Evolutionary conservation across 2,113 vertebrate species (phyloP).

Genomic region (Epinephelus cyanopodus): DNA sequence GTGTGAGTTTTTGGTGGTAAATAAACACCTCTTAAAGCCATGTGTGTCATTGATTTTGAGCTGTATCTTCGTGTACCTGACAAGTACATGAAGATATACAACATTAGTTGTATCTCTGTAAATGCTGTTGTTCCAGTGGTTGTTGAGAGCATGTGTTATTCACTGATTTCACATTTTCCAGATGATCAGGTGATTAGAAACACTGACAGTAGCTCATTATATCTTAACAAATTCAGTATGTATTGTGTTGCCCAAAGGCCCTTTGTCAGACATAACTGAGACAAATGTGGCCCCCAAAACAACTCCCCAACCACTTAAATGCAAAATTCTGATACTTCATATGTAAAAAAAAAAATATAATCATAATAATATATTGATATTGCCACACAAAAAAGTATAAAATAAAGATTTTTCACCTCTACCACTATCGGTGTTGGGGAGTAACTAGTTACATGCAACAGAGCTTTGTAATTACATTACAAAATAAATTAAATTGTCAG

Average conservation of each 20-base stretch:
- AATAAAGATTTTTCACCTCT: too few relatives aligned
- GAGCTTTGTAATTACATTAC: too few relatives aligned
- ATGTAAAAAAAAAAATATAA: too few relatives aligned
- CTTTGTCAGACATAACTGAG: not conserved
- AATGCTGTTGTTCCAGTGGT: not conserved
- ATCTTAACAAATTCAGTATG: not conserved
- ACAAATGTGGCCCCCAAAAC: not conserved
- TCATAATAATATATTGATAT: too few relatives aligned
- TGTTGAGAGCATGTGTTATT: not conserved
- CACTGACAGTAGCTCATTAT: not conserved
- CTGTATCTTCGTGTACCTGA: not conserved
- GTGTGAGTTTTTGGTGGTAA: constrained; percentile 65
- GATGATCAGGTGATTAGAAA: not conserved
- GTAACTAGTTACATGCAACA: too few relatives aligned
- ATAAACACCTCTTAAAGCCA: constrained; percentile 70
- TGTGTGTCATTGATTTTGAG: constrained; percentile 5
- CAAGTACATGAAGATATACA: not conserved
- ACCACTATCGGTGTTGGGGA: too few relatives aligned
- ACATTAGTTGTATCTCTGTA: not conserved
- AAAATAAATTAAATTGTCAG: too few relatives aligned
- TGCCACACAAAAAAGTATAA: too few relatives aligned
- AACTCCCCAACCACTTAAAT: not conserved
- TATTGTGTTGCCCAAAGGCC: not conserved
- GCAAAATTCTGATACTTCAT: not conserved
- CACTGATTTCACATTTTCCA: not conserved